Percentiles rank a stretch among this genome's conserved stretches.
Evolutionary conservation across 2,113 vertebrate genomes (phyloP).

Genomic region (Rousettus leschenaultii): DNA sequence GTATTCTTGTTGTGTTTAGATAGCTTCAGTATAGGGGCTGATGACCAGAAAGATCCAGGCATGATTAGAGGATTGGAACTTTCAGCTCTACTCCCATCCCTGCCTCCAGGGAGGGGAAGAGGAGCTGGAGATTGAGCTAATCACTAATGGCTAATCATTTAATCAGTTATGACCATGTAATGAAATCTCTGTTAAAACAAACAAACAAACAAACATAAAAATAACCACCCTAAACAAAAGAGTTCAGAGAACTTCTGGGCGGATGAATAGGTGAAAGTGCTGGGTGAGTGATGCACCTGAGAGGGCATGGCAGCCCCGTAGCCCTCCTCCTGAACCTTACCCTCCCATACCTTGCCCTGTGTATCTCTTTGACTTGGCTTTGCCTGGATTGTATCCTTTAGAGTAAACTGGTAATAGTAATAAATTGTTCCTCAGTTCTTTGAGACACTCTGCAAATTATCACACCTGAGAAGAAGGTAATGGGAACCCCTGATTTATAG

Average conservation of each 20-base stretch:
- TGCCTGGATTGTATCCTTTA: neutral
- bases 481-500: neutral
- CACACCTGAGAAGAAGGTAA: neutral
- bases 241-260: neutral
- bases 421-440: neutral
- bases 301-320: neutral
- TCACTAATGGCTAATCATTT: neutral
- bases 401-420: neutral
- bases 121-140: neutral
- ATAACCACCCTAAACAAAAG: neutral
- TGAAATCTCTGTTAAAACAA: neutral
- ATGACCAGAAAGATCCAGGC: neutral
- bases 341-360: neutral
- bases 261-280: neutral
- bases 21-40: neutral
- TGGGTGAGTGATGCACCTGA: neutral
- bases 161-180: neutral
- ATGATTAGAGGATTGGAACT: neutral
- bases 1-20: neutral
- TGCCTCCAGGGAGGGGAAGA: neutral
- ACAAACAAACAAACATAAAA: neutral
- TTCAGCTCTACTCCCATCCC: neutral
- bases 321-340: neutral
- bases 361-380: neutral
- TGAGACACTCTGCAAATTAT: neutral